A percentile compares a stretch with the other conserved stretches of the same genome.
Evolutionary conservation across 2,888 invertebrate genomes (phyloP).

Genomic region (Empis stercorea): DNA sequence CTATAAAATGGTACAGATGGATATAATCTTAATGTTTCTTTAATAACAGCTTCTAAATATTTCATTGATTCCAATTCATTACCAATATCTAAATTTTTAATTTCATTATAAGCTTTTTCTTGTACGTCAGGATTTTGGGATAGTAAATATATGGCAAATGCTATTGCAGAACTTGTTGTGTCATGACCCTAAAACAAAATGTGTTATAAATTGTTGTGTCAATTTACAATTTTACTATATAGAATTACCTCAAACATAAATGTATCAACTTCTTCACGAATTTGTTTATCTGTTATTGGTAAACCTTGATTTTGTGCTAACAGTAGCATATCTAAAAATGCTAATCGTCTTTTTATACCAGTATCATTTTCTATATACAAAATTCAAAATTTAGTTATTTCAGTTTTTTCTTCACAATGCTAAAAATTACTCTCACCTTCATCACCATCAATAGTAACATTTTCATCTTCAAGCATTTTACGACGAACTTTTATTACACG

Average conservation of each 20-base stretch:
- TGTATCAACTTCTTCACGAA: constrained; percentile 44
- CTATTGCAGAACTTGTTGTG: constrained; percentile 41
- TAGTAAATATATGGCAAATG: constrained; percentile 39
- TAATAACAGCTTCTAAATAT: constrained; percentile 45
- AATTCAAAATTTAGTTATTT: too few species aligned
- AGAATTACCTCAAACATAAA: constrained; percentile 39
- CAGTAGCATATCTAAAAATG: constrained; percentile 39
- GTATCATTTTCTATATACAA: constrained; percentile 18
- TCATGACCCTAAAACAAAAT: constrained; percentile 34
- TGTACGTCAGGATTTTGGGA: constrained; percentile 39
- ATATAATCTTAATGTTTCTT: constrained; percentile 43
- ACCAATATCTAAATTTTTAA: constrained; percentile 22
- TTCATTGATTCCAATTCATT: constrained; percentile 33
- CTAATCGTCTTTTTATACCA: constrained; percentile 31
- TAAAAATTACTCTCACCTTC: neutral
- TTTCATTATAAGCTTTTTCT: constrained; percentile 35
- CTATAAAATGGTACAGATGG: constrained; percentile 41
- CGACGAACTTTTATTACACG: constrained; percentile 27
- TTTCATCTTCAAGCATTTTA: constrained; percentile 19
- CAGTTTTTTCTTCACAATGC: too few species aligned
- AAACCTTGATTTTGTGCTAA: constrained; percentile 36
- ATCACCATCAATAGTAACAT: constrained; percentile 4
- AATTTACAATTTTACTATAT: too few species aligned
- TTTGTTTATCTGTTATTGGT: constrained; percentile 36
- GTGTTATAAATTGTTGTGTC: too few species aligned